These are phyloP conservation scores for Esox niger DNA, from an alignment of 2,113 vertebrate species.

Conservation along the genomic window DNA sequence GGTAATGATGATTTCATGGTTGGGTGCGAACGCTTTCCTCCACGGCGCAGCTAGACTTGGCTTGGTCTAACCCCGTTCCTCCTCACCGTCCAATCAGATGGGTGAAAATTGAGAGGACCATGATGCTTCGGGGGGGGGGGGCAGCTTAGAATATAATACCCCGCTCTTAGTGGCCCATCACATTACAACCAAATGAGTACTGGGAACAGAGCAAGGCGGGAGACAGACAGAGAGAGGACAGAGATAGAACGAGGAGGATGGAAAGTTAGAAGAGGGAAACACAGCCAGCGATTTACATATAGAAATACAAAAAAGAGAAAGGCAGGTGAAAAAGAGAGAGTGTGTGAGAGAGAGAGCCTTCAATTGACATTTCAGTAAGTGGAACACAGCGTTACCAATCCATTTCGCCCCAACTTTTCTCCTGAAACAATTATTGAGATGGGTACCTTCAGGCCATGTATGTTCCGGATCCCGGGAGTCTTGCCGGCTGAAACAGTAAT, in stretches of 20 bases:
- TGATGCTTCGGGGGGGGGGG: slow-evolving; percentile 38
- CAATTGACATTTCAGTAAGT: slow-evolving; percentile 99
- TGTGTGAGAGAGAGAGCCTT: slow-evolving; percentile 58
- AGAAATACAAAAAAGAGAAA: slow-evolving; percentile 50
- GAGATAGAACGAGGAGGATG: background rate
- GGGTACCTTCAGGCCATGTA: slow-evolving; percentile 99
- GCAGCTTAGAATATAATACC: slow-evolving; percentile 36
- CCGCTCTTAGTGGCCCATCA: slow-evolving; percentile 32
- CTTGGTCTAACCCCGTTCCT: slow-evolving; percentile 32
- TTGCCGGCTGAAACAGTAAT: slow-evolving; percentile 99
- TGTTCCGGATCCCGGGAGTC: slow-evolving; percentile 99
- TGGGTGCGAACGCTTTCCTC: slow-evolving; percentile 48
- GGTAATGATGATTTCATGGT: slow-evolving; percentile 65
- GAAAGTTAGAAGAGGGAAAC: slow-evolving; percentile 2
- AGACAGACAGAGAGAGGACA: too few relatives aligned
- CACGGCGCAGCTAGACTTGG: slow-evolving; percentile 32
- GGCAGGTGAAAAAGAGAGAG: background rate
- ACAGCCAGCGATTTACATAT: slow-evolving; percentile 34
- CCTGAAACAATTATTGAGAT: slow-evolving; percentile 99
- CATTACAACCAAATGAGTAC: slow-evolving; percentile 11
- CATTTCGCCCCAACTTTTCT: slow-evolving; percentile 85
- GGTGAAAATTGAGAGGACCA: slow-evolving; percentile 37
- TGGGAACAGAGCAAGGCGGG: background rate
- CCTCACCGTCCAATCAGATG: slow-evolving; percentile 7
- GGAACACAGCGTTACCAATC: slow-evolving; percentile 98